phyloP scores from a whole-genome alignment of 92 coral and sea anemone genomes.

The Actinostola sp. region DNA sequence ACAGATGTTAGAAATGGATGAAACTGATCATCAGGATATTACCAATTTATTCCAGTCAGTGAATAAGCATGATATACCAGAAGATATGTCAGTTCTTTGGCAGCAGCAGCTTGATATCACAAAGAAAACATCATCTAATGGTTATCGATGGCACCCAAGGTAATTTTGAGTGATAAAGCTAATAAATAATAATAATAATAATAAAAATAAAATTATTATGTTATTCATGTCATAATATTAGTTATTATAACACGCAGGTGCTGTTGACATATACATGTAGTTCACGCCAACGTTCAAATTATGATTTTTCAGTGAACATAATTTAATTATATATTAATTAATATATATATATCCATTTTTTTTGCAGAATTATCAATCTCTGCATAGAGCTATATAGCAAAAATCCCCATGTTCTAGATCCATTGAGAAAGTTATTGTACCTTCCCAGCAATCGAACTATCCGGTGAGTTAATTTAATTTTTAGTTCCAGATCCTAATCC shows the following conservation, averaged over 20 bases:
- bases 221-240: too few species aligned
- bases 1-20: constrained; percentile 37
- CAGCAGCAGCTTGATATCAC: constrained; percentile 37
- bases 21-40: constrained; percentile 40
- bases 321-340: not conserved
- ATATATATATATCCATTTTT: not conserved
- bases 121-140: constrained; percentile 17
- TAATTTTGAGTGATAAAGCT: not conserved
- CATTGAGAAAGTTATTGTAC: constrained; percentile 29
- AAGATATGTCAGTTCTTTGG: constrained; percentile 34
- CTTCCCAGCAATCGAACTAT: constrained; percentile 54
- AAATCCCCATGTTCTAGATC: constrained; percentile 48
- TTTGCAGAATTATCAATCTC: constrained; percentile 32
- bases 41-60: constrained; percentile 9
- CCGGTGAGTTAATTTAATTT: constrained; percentile 15
- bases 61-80: constrained; percentile 23
- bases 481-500: not conserved
- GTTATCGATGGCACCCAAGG: constrained; percentile 65
- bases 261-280: too few species aligned
- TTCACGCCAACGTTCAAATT: too few species aligned
- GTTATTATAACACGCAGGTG: too few species aligned
- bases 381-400: constrained; percentile 50
- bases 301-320: not conserved
- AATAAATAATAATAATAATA: not conserved
- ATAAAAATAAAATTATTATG: not conserved